Evolutionary conservation across 2,797 vertebrate genomes (phyloP).

Genomic region (Falco rusticolus): DNA sequence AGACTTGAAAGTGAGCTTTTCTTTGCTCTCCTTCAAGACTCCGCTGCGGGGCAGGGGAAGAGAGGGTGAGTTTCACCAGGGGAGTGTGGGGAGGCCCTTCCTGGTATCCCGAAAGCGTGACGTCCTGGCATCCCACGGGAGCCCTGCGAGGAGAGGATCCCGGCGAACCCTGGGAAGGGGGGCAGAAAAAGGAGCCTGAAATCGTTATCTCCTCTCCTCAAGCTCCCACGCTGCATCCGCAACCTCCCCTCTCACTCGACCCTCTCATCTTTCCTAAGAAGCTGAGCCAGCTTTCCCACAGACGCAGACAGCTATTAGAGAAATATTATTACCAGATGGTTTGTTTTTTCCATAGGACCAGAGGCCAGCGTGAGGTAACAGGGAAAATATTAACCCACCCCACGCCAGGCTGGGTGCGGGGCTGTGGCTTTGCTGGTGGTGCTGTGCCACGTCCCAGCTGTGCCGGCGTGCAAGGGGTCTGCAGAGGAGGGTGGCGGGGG

Average conservation of each 20-base stretch:
- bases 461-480: neutral
- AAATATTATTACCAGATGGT: slow-evolving; percentile 80
- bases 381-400: slow-evolving; percentile 67
- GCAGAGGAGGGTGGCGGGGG: too few species aligned
- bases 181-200: neutral
- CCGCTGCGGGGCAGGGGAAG: neutral
- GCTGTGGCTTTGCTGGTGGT: neutral
- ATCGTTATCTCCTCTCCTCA: neutral
- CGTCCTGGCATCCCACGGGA: rapidly evolving
- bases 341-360: slow-evolving; percentile 56
- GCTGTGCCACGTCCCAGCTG: neutral
- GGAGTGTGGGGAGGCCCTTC: neutral
- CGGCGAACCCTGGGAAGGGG: neutral
- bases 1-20: neutral
- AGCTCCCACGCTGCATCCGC: neutral
- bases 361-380: slow-evolving; percentile 68
- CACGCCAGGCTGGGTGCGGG: neutral
- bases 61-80: neutral
- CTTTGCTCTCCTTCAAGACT: neutral
- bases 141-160: neutral
- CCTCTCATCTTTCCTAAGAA: slow-evolving; percentile 51
- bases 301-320: slow-evolving; percentile 72
- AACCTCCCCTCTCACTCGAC: neutral
- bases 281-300: slow-evolving; percentile 72
- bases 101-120: rapidly evolving